Evolutionary conservation across 2,797 vertebrate genomes (phyloP), one percentile per base, ranked within the genome.

Genomic region (Emys orbicularis): DNA sequence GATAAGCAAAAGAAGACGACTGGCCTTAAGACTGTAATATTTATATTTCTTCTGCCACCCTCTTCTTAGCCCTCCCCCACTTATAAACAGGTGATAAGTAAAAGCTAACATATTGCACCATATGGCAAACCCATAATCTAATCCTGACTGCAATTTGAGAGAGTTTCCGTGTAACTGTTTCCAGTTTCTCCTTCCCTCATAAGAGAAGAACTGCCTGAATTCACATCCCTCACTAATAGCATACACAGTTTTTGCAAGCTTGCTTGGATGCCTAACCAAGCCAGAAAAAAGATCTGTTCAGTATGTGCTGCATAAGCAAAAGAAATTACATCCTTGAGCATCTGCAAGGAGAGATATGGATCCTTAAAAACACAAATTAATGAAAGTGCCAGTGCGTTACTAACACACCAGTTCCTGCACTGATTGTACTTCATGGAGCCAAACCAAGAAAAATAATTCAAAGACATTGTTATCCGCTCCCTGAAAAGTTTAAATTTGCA

Each of bases 401-500:
- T 76, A 86, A 41, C 1, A 31, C 3, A 79, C 9, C n/a, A 54
- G 16, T 59, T 88, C 31, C 2, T 7, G 54, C 54, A 68, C 50
- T 44, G 27, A 89, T 4, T 2, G 2, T 84, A 86, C 29, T 52
- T 90, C 61, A 61, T 25, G 16, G 25, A 90, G 84, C 44, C 81
- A 87, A 79, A 19, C 49, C 79, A 83, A 72, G 49, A 37, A 81
- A 90, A 6, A 52, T 76, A 92, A 96, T 91, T 86, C 85, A 91
- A 81, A 94, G 31, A 86, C 4, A 23, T 59, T 95, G 95, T 93
- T 92, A 91, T 93, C 95, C 91, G 61, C 81, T 93, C 93, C 95
- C 91, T 90, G 83, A 80, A 88, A 56, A 88, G 81, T 95, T 89
- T 89, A 97, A 91, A 95, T 95, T 96, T 96, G 94, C 87, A 90